phyloP scores from a whole-genome alignment of 2,888 invertebrate genomes.

The Lasioglossum calceatum region DNA sequence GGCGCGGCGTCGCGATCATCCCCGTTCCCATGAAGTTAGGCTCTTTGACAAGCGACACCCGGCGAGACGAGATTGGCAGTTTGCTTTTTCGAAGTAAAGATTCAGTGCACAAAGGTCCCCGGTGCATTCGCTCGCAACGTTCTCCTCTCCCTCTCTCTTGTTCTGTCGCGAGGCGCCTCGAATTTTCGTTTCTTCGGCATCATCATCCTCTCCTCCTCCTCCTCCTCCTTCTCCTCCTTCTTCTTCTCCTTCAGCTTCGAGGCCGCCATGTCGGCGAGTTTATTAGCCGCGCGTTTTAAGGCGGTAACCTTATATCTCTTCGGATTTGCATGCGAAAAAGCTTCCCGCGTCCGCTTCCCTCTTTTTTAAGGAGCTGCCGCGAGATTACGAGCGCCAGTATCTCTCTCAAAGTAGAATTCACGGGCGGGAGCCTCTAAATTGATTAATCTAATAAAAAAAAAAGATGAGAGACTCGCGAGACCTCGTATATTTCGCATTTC shows the following conservation, averaged over 20 bases:
- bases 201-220: not conserved
- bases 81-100: slow-evolving; percentile 4
- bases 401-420: slow-evolving; percentile 26
- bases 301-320: slow-evolving; percentile 37
- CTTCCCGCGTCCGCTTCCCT: not conserved
- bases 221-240: not conserved
- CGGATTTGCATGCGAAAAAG: slow-evolving; percentile 40
- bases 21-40: not conserved
- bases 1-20: not conserved
- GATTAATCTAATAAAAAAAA: slow-evolving; percentile 33
- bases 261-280: not conserved
- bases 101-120: slow-evolving; percentile 10
- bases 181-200: not conserved
- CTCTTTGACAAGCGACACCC: slow-evolving; percentile 21
- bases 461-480: not conserved
- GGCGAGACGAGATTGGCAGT: slow-evolving; percentile 21
- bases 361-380: slow-evolving; percentile 5
- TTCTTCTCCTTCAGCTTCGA: not conserved
- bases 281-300: slow-evolving; percentile 33
- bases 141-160: not conserved
- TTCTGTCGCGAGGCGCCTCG: not conserved
- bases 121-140: slow-evolving; percentile 2
- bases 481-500: not conserved
- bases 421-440: slow-evolving; percentile 28
- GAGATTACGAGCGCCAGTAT: slow-evolving; percentile 20